Percentiles rank a stretch among this genome's conserved stretches.
These are phyloP conservation scores for Scaptomyza montana DNA, from an alignment of 1,140 invertebrate species.

Conservation along the genomic window DNA sequence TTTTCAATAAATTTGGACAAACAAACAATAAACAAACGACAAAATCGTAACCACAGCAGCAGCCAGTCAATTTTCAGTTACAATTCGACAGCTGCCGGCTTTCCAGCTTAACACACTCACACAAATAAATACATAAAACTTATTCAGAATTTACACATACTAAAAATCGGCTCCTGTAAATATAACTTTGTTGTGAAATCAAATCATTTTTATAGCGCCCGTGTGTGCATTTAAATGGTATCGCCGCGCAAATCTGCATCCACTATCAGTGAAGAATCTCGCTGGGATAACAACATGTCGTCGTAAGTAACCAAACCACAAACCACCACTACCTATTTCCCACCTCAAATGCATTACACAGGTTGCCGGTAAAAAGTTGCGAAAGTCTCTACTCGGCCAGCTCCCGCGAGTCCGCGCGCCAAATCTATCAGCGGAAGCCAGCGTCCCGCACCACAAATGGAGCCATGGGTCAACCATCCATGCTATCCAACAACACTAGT, in stretches of 20 bases:
- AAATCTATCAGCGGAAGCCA: constrained; percentile 70
- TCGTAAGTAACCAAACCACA: constrained; percentile 46
- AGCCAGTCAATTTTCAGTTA: constrained; percentile 65
- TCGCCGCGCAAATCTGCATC: constrained; percentile 64
- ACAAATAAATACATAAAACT: constrained; percentile 2
- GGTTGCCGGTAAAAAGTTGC: constrained; percentile 74
- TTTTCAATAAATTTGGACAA: constrained; percentile 18
- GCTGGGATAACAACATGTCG: constrained; percentile 48
- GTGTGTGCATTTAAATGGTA: constrained; percentile 62
- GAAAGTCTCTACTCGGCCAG: constrained; percentile 81
- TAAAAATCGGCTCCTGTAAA: constrained; percentile 15
- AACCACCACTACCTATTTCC: background rate
- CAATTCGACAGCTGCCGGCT: constrained; percentile 62
- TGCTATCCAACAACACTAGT: constrained; percentile 58
- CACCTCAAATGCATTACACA: constrained; percentile 13
- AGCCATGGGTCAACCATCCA: constrained; percentile 49
- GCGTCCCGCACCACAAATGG: constrained; percentile 20
- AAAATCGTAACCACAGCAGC: constrained; percentile 70
- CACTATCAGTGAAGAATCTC: constrained; percentile 32
- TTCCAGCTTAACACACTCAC: constrained; percentile 10
- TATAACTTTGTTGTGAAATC: constrained; percentile 18
- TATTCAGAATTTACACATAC: constrained; percentile 32
- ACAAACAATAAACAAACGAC: constrained; percentile 60
- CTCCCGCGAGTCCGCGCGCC: constrained; percentile 73
- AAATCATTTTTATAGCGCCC: background rate